These are phyloP conservation scores for Cranoglanis bouderius DNA, from an alignment of 2,113 vertebrate genomes.

Conservation along the genomic window DNA sequence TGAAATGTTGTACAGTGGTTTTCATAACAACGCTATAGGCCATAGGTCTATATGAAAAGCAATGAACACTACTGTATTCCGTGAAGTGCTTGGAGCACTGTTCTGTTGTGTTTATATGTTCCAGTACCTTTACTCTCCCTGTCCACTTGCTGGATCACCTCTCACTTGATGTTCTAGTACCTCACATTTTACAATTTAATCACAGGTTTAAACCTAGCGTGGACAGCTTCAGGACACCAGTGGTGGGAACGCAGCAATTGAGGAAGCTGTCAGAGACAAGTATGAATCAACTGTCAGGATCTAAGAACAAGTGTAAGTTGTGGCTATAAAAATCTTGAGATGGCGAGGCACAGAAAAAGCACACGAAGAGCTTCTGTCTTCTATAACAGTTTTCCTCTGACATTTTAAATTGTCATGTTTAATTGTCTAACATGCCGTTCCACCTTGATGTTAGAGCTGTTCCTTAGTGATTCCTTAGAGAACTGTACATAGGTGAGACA, in stretches of 20 bases:
- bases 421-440: neutral
- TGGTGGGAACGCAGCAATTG: neutral
- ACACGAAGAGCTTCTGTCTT: neutral
- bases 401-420: conserved; percentile 6
- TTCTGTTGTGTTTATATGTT: neutral
- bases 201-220: neutral
- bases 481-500: neutral
- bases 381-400: neutral
- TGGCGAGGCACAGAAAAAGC: neutral
- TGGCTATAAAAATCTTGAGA: neutral
- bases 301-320: neutral
- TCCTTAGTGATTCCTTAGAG: neutral
- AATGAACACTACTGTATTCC: neutral
- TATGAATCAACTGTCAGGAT: neutral
- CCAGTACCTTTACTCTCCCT: neutral
- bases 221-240: neutral
- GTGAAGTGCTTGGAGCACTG: neutral
- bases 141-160: neutral
- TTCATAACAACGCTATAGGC: neutral
- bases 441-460: neutral
- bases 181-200: neutral
- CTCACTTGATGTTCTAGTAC: neutral
- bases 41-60: neutral
- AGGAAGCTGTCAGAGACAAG: neutral
- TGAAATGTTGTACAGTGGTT: neutral